These are phyloP conservation scores for Ophioninae sp. DNA, from an alignment of 2,888 invertebrate species.

Conservation along the genomic window DNA sequence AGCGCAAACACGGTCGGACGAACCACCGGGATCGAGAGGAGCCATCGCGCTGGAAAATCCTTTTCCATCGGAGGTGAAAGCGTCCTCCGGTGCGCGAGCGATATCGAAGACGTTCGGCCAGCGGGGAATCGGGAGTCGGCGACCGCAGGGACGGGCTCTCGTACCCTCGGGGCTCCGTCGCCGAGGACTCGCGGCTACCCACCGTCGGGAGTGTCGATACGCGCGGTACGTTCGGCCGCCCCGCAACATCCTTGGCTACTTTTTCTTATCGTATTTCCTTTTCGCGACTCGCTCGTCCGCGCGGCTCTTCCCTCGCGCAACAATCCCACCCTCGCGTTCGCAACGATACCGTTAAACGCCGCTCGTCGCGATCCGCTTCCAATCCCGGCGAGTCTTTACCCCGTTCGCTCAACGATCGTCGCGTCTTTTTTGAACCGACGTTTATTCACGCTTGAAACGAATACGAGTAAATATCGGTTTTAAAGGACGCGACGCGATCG, in stretches of 20 bases:
- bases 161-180: slow-evolving; percentile 24
- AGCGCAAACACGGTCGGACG: background rate
- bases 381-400: background rate
- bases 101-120: slow-evolving; percentile 42
- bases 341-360: slow-evolving; percentile 13
- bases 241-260: slow-evolving; percentile 18
- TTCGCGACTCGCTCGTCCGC: background rate
- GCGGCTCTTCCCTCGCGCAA: background rate
- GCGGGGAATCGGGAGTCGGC: slow-evolving; percentile 11
- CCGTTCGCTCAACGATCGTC: background rate
- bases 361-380: background rate
- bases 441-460: no score
- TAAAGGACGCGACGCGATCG: no score
- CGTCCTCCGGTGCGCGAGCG: slow-evolving; percentile 28
- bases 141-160: slow-evolving; percentile 53
- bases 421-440: no score
- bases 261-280: slow-evolving; percentile 18
- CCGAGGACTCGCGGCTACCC: slow-evolving; percentile 36
- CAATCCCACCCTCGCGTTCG: background rate
- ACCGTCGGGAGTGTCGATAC: slow-evolving; percentile 55
- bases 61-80: slow-evolving; percentile 18
- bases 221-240: slow-evolving; percentile 39
- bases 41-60: slow-evolving; percentile 30
- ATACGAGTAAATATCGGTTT: no score
- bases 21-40: slow-evolving; percentile 8